Conservation (phyloP, 2,888 invertebrate genomes). For the Didymodactylos carnosus region DNA sequence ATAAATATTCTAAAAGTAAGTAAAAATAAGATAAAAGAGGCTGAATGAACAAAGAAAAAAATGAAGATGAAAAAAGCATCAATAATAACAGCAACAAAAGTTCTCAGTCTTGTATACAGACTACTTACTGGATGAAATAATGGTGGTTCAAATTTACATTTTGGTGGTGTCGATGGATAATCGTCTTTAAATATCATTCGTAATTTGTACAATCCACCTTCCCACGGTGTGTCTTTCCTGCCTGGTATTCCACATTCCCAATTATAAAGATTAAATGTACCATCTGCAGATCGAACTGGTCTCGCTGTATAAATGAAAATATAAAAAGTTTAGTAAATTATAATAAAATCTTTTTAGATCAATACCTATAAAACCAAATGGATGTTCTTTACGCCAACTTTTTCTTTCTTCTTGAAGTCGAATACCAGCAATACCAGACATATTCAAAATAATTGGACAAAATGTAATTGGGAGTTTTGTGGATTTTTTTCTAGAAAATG, state of each 20-base stretch:
- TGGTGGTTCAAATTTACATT: constrained; percentile 93
- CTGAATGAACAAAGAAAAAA: too few relatives aligned
- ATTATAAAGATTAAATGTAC: constrained; percentile 81
- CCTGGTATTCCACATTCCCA: constrained; percentile 99
- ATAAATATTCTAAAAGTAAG: too few relatives aligned
- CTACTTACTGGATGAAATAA: constrained; percentile 92
- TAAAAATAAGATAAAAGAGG: too few relatives aligned
- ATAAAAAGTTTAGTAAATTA: background rate
- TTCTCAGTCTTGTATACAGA: too few relatives aligned
- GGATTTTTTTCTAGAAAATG: too few relatives aligned
- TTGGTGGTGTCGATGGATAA: constrained; percentile 91
- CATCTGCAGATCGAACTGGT: constrained; percentile 82
- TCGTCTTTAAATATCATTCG: constrained; percentile 98
- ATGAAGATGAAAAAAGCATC: too few relatives aligned
- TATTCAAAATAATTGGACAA: constrained; percentile 32
- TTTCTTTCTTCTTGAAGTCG: constrained; percentile 91
- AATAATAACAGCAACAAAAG: too few relatives aligned
- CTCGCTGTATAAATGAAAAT: constrained; percentile 53
- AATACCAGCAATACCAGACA: constrained; percentile 92
- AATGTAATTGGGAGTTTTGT: too few relatives aligned
- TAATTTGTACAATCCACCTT: constrained; percentile 80
- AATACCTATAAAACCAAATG: constrained; percentile 66
- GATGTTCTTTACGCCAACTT: constrained; percentile 97
- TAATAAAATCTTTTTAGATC: background rate
- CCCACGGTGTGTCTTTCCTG: constrained; percentile 80